A percentile compares a stretch with the other conserved stretches of the same genome.
phyloP scores from a whole-genome alignment of 2,113 vertebrate species.

The Perca schrenkii region DNA sequence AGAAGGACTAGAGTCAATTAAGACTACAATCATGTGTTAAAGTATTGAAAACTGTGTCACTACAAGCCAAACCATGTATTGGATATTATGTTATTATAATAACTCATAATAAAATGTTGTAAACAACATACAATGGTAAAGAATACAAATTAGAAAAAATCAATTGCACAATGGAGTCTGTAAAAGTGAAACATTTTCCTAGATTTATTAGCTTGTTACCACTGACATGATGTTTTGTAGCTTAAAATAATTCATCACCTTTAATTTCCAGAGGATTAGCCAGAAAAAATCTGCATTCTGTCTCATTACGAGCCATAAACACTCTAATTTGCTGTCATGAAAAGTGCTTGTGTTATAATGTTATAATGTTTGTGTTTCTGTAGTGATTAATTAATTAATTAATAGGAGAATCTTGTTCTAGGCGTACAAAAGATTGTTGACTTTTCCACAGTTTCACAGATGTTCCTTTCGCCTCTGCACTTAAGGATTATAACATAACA shows the following conservation, averaged over 20 bases:
- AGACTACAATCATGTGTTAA: background rate
- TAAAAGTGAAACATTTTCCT: no score
- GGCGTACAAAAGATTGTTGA: background rate
- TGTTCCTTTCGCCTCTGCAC: conserved; percentile 34
- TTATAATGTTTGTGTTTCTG: background rate
- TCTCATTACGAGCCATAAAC: no score
- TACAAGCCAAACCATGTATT: background rate
- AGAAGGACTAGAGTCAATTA: background rate
- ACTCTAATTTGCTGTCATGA: no score
- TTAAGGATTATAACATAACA: conserved; percentile 55
- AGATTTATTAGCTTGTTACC: background rate
- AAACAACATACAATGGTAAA: background rate
- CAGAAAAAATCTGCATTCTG: no score
- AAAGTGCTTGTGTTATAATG: no score
- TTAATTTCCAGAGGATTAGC: no score
- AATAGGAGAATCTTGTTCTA: background rate
- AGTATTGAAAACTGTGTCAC: background rate
- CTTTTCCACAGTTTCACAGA: conserved; percentile 8
- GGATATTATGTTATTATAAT: background rate
- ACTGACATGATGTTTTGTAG: background rate
- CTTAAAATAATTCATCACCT: no score
- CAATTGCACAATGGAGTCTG: background rate
- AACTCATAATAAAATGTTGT: background rate
- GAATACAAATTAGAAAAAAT: background rate
- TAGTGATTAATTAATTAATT: background rate